A percentile compares a stretch with the other conserved stretches of the same genome.
Conservation (phyloP, 2,888 invertebrate species). For the Drosophila rubida region DNA sequence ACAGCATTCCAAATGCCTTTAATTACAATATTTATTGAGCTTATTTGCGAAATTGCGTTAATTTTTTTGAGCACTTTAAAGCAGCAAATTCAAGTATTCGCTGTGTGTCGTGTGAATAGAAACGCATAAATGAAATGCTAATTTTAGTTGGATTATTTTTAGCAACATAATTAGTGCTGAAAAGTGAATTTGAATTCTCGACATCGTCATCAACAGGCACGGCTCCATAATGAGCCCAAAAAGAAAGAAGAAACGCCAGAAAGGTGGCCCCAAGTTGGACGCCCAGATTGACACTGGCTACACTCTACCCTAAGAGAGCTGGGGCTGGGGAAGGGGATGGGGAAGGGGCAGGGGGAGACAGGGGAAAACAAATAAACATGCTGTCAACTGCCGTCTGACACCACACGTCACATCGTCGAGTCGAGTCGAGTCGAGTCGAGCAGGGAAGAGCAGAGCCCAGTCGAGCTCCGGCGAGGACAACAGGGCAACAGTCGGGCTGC, state of each 20-base stretch:
- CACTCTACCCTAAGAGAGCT: background rate
- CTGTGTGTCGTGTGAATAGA: background rate
- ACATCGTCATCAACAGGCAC: constrained; percentile 25
- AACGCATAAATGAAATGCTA: background rate
- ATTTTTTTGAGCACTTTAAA: no score
- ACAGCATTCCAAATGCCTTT: no score
- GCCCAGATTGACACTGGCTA: constrained; percentile 53
- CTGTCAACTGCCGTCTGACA: constrained; percentile 81
- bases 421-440: background rate
- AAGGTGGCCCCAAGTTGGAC: constrained; percentile 26
- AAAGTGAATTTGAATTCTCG: background rate
- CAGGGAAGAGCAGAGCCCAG: background rate
- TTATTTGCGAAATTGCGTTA: no score
- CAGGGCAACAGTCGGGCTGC: constrained; percentile 6
- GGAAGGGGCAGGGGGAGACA: background rate
- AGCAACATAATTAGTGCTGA: background rate
- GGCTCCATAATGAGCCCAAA: constrained; percentile 20
- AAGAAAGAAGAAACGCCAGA: constrained; percentile 5
- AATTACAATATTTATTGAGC: no score
- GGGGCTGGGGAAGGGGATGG: background rate
- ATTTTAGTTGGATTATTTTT: background rate
- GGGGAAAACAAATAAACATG: constrained; percentile 78
- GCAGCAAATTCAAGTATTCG: background rate
- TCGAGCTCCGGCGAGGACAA: background rate
- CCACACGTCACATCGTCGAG: constrained; percentile 62